A percentile compares a stretch with the other conserved stretches of the same genome.
These are phyloP conservation scores for Spizella passerina DNA, from an alignment of 2,797 vertebrate species.

Conservation along the genomic window DNA sequence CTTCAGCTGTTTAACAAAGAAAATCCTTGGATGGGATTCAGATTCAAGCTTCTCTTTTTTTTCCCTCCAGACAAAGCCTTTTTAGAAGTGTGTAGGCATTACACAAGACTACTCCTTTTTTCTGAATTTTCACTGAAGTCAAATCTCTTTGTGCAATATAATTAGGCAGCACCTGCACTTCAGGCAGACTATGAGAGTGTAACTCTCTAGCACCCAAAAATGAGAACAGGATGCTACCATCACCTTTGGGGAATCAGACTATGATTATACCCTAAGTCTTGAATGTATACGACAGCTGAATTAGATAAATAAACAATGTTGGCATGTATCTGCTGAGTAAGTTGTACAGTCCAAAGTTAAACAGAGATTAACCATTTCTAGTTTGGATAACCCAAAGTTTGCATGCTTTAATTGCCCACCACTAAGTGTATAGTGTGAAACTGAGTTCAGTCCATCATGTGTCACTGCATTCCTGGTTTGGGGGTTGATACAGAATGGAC, in stretches of 20 bases:
- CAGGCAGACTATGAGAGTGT: background rate
- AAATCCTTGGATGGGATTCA: slow-evolving; percentile 8
- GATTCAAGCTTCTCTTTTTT: background rate
- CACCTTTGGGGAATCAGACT: background rate
- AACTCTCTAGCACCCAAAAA: background rate
- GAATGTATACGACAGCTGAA: background rate
- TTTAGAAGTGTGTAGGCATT: background rate
- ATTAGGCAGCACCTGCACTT: background rate
- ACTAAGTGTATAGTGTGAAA: background rate
- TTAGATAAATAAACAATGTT: background rate
- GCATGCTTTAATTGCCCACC: background rate
- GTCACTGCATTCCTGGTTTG: background rate
- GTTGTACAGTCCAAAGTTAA: background rate
- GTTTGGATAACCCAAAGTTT: background rate
- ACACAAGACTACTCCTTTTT: background rate
- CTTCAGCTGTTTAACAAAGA: slow-evolving; percentile 8
- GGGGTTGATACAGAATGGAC: background rate
- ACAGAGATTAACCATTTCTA: background rate
- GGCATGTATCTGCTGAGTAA: background rate
- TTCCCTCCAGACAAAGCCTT: background rate
- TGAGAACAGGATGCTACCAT: background rate
- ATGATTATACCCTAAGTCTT: background rate
- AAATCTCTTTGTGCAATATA: background rate
- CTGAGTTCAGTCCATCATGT: background rate
- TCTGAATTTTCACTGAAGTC: background rate